Evolutionary conservation across 2,888 invertebrate species (phyloP).

Genomic region (Liodrosophila aerea): DNA sequence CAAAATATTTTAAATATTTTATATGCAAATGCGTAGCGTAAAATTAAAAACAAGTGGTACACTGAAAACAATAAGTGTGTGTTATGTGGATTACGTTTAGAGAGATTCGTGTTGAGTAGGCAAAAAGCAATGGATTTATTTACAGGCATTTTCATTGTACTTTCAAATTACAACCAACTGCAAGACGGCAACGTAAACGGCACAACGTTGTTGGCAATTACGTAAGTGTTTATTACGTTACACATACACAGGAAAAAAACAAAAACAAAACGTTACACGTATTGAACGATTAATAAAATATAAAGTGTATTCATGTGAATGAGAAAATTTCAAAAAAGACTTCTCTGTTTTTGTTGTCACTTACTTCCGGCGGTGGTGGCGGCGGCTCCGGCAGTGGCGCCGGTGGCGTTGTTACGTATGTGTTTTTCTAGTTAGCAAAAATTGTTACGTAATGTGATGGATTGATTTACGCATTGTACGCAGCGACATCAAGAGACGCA

Average conservation of each 20-base stretch:
- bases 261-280: slow-evolving; percentile 30
- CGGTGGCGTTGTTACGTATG: slow-evolving; percentile 70
- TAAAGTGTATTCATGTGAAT: slow-evolving; percentile 27
- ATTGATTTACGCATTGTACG: slow-evolving; percentile 33
- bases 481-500: slow-evolving; percentile 32
- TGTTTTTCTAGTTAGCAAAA: slow-evolving; percentile 66
- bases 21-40: slow-evolving; percentile 63
- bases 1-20: slow-evolving; percentile 71
- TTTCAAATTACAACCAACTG: slow-evolving; percentile 76
- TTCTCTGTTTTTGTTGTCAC: slow-evolving; percentile 41
- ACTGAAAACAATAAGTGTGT: slow-evolving; percentile 20
- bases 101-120: slow-evolving; percentile 27
- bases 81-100: slow-evolving; percentile 7
- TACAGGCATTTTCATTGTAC: slow-evolving; percentile 81
- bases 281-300: slow-evolving; percentile 45
- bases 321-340: slow-evolving; percentile 14
- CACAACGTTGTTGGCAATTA: slow-evolving; percentile 60
- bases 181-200: slow-evolving; percentile 70
- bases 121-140: slow-evolving; percentile 74
- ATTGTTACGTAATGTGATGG: slow-evolving; percentile 48
- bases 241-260: slow-evolving; percentile 50
- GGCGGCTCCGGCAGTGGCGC: slow-evolving; percentile 66
- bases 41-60: slow-evolving; percentile 18
- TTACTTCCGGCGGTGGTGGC: slow-evolving; percentile 73
- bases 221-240: slow-evolving; percentile 68